Evolutionary conservation across 2,888 invertebrate species (phyloP).

Genomic region (Anoplius nigerrimus): DNA sequence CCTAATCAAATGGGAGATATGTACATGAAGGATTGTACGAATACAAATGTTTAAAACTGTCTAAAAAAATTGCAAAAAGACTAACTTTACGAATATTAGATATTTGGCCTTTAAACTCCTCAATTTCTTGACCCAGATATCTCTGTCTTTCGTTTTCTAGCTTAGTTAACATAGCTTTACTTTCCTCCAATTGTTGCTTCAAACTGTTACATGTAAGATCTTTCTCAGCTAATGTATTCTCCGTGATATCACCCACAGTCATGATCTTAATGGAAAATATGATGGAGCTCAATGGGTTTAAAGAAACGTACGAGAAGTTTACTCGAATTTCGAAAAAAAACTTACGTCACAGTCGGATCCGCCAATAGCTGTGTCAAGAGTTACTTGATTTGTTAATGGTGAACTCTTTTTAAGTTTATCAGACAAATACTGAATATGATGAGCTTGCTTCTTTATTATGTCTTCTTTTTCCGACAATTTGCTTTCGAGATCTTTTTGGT

Average conservation of each 20-base stretch:
- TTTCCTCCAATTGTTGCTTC: slow-evolving; percentile 46
- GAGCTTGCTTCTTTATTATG: slow-evolving; percentile 52
- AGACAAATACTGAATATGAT: slow-evolving; percentile 56
- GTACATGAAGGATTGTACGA: slow-evolving; percentile 16
- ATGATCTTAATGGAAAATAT: slow-evolving; percentile 61
- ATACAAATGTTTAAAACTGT: slow-evolving; percentile 14
- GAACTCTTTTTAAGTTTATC: slow-evolving; percentile 54
- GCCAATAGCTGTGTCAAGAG: slow-evolving; percentile 30
- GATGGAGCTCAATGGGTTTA: slow-evolving; percentile 16
- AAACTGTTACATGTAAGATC: slow-evolving; percentile 52
- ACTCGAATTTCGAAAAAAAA: slow-evolving; percentile 16
- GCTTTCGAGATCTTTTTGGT: slow-evolving; percentile 55
- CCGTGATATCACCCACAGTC: slow-evolving; percentile 58
- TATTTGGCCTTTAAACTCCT: slow-evolving; percentile 51
- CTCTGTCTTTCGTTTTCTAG: slow-evolving; percentile 46
- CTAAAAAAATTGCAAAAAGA: slow-evolving; percentile 35
- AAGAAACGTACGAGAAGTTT: neutral
- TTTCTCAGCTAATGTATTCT: slow-evolving; percentile 57
- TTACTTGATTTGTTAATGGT: slow-evolving; percentile 41
- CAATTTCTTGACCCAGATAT: slow-evolving; percentile 52
- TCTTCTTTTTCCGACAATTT: slow-evolving; percentile 60
- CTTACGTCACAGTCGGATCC: slow-evolving; percentile 57
- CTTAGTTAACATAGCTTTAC: slow-evolving; percentile 44
- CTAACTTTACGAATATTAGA: slow-evolving; percentile 64
- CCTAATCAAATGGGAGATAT: slow-evolving; percentile 62